Conservation (phyloP, 64 coral and sea anemone genomes). For the Trachythela sp. region DNA sequence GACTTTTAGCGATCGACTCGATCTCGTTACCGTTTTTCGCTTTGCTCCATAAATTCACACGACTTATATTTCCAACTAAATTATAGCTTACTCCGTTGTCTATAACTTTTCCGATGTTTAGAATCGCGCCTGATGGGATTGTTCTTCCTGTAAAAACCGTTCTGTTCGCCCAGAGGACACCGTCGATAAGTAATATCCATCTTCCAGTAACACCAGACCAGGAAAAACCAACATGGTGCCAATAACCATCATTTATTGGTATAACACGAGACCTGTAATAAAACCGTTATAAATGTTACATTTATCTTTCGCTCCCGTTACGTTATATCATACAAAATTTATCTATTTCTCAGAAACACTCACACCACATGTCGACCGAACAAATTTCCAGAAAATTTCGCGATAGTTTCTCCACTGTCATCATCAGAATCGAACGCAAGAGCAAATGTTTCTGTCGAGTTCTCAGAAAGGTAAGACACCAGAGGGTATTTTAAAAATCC, state of each 20-base stretch:
- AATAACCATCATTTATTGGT: background rate
- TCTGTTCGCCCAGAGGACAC: background rate
- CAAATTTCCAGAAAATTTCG: background rate
- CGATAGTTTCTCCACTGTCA: background rate
- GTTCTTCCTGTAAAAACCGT: background rate
- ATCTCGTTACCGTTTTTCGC: background rate
- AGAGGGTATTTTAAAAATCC: background rate
- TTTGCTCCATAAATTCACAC: background rate
- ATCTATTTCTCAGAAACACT: background rate
- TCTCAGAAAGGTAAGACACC: background rate
- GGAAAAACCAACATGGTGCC: background rate
- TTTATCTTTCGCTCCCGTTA: background rate
- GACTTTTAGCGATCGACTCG: background rate
- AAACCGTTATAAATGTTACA: background rate
- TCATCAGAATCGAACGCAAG: background rate
- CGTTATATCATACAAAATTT: too few relatives aligned
- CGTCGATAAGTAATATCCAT: background rate
- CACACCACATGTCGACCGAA: background rate
- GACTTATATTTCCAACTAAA: background rate
- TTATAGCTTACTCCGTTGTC: background rate
- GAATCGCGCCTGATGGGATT: background rate
- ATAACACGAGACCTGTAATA: background rate
- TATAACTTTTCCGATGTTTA: background rate
- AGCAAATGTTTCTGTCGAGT: background rate
- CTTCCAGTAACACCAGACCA: background rate